Evolutionary conservation across 2,797 vertebrate genomes (phyloP).

Genomic region (Argentina silus): DNA sequence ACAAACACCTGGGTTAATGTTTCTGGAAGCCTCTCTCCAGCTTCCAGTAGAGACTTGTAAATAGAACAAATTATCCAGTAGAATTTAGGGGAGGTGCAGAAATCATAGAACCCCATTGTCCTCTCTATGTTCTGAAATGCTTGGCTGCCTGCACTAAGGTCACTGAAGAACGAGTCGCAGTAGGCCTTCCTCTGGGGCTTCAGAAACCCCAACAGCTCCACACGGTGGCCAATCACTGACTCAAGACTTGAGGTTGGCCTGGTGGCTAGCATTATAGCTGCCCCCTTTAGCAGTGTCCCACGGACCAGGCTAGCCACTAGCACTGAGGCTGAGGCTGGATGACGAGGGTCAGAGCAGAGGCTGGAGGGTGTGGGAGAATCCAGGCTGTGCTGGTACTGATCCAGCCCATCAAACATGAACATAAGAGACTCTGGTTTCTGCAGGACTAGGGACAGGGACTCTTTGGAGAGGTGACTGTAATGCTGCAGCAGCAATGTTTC

Average conservation of each 20-base stretch:
- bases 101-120: conserved; percentile 69
- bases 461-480: conserved; percentile 38
- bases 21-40: conserved; percentile 59
- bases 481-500: conserved; percentile 55
- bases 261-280: conserved; percentile 67
- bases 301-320: conserved; percentile 73
- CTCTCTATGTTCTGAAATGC: conserved; percentile 65
- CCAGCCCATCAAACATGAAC: conserved; percentile 78
- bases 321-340: conserved; percentile 38
- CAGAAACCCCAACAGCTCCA: conserved; percentile 74
- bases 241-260: conserved; percentile 31
- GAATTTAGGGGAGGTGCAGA: conserved; percentile 72
- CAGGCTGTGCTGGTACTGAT: conserved; percentile 55
- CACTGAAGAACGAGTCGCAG: conserved; percentile 63
- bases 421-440: conserved; percentile 65
- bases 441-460: conserved; percentile 38
- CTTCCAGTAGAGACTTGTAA: conserved; percentile 56
- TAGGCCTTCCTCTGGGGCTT: conserved; percentile 68
- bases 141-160: conserved; percentile 42
- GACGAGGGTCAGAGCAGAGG: conserved; percentile 50
- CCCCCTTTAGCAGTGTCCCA: conserved; percentile 70
- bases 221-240: conserved; percentile 36
- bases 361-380: conserved; percentile 37
- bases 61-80: conserved; percentile 78
- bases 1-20: conserved; percentile 74